Evolutionary conservation across 2,888 invertebrate genomes (phyloP).

Genomic region (Habrosyne pyritoides): DNA sequence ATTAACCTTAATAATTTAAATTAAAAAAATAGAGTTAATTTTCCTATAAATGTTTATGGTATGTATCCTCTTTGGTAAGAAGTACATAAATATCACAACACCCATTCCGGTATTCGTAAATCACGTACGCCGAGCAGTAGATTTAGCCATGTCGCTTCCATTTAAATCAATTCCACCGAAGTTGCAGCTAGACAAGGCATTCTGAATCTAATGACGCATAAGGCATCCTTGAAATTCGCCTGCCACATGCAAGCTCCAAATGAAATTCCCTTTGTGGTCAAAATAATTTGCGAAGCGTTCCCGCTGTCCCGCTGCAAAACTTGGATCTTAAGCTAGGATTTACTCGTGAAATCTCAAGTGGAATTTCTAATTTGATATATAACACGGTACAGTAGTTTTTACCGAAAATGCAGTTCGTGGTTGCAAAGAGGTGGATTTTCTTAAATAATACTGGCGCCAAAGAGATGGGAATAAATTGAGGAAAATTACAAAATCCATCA

Average conservation of each 20-base stretch:
- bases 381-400: background rate
- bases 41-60: too few relatives aligned
- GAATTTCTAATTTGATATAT: constrained; percentile 6
- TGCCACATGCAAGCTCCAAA: constrained; percentile 3
- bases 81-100: background rate
- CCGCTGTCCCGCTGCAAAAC: constrained; percentile 7
- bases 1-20: too few relatives aligned
- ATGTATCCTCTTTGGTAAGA: too few relatives aligned
- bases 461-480: too few relatives aligned
- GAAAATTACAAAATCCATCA: too few relatives aligned
- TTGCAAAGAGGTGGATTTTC: too few relatives aligned
- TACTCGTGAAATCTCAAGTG: constrained; percentile 2
- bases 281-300: constrained; percentile 13
- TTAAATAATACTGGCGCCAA: too few relatives aligned
- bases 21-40: too few relatives aligned
- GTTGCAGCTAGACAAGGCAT: background rate
- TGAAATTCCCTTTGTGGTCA: constrained; percentile 15
- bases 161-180: background rate
- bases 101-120: background rate
- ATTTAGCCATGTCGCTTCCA: background rate
- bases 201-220: background rate
- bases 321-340: background rate
- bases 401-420: too few relatives aligned
- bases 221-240: background rate
- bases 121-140: background rate